These are phyloP conservation scores for Elegia similella DNA, from an alignment of 2,888 invertebrate genomes.

Conservation along the genomic window DNA sequence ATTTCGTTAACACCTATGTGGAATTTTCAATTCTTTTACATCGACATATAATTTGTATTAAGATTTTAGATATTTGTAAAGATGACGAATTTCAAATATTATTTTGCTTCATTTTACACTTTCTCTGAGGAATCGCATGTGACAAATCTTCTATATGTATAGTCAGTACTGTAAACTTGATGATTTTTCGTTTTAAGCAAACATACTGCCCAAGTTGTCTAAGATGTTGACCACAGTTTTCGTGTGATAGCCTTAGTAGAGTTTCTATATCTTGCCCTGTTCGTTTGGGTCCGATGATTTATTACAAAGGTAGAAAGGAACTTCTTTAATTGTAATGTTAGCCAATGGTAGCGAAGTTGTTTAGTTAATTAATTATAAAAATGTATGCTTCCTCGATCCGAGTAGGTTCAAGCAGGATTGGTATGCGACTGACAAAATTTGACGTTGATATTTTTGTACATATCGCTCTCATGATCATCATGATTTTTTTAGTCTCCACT, in stretches of 20 bases:
- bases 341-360: neutral
- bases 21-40: no score
- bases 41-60: no score
- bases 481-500: no score
- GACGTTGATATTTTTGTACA: no score
- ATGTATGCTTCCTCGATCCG: neutral
- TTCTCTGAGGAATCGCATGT: neutral
- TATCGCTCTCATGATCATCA: no score
- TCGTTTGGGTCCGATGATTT: neutral
- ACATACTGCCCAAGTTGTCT: conserved; percentile 38
- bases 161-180: neutral
- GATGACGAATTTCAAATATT: neutral
- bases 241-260: conserved; percentile 18
- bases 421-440: neutral
- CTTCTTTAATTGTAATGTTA: neutral
- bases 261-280: neutral
- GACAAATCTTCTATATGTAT: neutral
- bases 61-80: no score
- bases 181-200: conserved; percentile 24
- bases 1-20: no score
- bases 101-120: neutral
- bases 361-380: neutral
- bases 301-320: neutral
- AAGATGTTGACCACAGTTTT: conserved; percentile 26
- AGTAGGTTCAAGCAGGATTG: neutral